Percentiles rank a stretch among this genome's conserved stretches.
phyloP scores from a whole-genome alignment of 2,113 vertebrate genomes.

The Buteo buteo region DNA sequence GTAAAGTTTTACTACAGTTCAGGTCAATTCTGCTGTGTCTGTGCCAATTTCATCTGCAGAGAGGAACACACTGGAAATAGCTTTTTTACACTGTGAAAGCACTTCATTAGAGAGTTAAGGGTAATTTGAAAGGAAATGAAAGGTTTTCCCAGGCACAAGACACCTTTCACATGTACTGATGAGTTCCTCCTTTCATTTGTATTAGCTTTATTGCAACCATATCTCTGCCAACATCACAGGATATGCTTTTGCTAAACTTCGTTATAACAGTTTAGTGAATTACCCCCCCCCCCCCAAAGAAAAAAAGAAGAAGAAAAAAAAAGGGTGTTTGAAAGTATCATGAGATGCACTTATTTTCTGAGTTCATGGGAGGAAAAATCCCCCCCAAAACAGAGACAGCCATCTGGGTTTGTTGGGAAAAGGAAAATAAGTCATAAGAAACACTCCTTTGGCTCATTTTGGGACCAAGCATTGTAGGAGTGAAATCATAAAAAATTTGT shows the following conservation, averaged over 20 bases:
- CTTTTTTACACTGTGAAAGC: background rate
- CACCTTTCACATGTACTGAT: background rate
- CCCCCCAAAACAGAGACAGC: background rate
- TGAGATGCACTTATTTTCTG: background rate
- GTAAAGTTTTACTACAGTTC: background rate
- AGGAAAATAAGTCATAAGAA: background rate
- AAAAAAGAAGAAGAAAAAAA: accelerated
- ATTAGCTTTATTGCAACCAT: background rate
- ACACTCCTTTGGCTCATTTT: background rate
- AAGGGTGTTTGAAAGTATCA: background rate
- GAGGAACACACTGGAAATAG: background rate
- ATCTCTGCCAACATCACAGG: background rate
- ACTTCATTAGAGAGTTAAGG: background rate
- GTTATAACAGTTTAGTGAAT: background rate
- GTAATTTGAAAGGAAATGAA: background rate
- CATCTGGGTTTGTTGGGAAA: background rate
- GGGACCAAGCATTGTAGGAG: background rate
- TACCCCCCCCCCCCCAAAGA: background rate
- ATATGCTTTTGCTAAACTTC: background rate
- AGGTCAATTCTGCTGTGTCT: background rate
- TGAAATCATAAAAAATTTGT: background rate
- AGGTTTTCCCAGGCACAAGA: background rate
- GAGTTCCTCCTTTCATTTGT: background rate
- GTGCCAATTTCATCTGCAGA: background rate
- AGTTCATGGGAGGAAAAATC: background rate